Evolutionary conservation across 2,113 vertebrate species (phyloP), one percentile per base, ranked within the genome.

Genomic region (Gobiocypris rarus): DNA sequence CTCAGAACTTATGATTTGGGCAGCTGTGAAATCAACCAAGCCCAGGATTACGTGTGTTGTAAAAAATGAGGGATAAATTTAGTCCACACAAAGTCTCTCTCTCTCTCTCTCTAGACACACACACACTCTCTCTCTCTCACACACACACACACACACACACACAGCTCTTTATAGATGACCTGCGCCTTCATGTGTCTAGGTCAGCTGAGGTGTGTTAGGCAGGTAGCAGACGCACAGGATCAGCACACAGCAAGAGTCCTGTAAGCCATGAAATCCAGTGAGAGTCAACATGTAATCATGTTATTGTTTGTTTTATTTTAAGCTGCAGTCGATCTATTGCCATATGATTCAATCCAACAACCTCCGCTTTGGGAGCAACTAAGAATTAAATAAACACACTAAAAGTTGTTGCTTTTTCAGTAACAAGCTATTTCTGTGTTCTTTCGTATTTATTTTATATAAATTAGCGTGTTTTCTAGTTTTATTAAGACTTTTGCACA

Each of bases 221-320:
- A n/a, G n/a, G n/a, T n/a, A n/a, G n/a, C 77, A 80, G 77, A 13
- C 24, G 24, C 26, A 26, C 2, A 26, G 24, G 76, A 79, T 79
- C 58, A 63, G 76, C 14, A 41, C 75, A 43, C 75, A 17, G 31
- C 59, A 80, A 9, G 24, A 34, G 38, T 28, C 41, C 38, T 28
- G n/a, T 76, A 24, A 58, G 22, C 69, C 10, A n/a, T 10, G 38
- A 43, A 71, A 71, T 71, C 69, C 38, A 14, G 48, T 26, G 70
- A 13, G 9, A 48, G 8, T 38, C 52, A n/a, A 4, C 3, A 41
- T 41, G 31, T 38, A 71, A 22, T 24, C 38, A 71, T 71, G 38
- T 24, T 45, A 71, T 71, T 71, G 69, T n/a, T n/a, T 34, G 63
- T 69, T 69, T 69, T 71, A 71, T 71, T 14, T n/a, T 45, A 24